These are phyloP conservation scores for Yponomeuta plumbellus DNA, from an alignment of 2,888 invertebrate species.

Conservation along the genomic window DNA sequence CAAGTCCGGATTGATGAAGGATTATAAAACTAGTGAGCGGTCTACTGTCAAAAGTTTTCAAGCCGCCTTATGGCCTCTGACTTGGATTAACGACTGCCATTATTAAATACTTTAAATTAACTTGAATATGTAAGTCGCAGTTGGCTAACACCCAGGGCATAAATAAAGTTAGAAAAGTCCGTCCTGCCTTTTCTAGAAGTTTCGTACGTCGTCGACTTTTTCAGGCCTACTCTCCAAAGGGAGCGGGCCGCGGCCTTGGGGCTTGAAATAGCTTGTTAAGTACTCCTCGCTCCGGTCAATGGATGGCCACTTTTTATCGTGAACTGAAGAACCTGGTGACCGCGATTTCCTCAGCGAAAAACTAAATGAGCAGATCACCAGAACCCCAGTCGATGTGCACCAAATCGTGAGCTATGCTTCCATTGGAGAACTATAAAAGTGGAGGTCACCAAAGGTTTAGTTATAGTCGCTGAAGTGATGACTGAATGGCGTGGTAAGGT, in stretches of 20 bases:
- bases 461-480: neutral
- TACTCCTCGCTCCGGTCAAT: neutral
- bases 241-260: neutral
- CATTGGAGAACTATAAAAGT: neutral
- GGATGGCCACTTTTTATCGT: neutral
- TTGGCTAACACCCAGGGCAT: too few species aligned
- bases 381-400: neutral
- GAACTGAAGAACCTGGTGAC: neutral
- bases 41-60: too few species aligned
- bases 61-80: too few species aligned
- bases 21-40: too few species aligned
- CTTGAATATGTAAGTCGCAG: too few species aligned
- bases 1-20: too few species aligned
- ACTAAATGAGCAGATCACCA: neutral
- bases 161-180: too few species aligned
- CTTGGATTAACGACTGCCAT: too few species aligned
- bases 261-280: neutral
- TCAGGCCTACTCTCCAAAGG: neutral
- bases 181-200: neutral
- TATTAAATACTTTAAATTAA: too few species aligned
- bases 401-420: neutral
- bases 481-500: neutral
- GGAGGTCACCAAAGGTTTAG: neutral
- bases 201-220: neutral
- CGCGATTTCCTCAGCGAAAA: neutral